Conservation (phyloP, 2,888 invertebrate genomes). For the Herminia tarsipennalis region DNA sequence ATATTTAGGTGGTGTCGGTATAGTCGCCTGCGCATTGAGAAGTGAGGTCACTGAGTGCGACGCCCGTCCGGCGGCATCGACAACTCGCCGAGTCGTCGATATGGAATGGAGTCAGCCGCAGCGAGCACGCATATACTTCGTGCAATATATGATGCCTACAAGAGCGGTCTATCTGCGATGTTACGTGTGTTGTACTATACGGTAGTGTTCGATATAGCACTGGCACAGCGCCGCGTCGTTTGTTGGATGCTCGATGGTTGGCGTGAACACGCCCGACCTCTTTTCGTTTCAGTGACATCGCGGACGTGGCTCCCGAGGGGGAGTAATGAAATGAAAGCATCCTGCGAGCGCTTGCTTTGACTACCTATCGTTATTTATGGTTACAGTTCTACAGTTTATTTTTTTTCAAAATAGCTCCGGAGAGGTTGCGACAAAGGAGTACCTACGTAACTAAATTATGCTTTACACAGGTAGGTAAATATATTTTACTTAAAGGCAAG, state of each 20-base stretch:
- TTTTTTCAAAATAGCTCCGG: no score
- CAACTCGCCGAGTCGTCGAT: slow-evolving; percentile 66
- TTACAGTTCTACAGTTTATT: no score
- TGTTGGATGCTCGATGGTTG: slow-evolving; percentile 66
- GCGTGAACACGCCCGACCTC: slow-evolving; percentile 76
- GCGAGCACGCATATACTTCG: slow-evolving; percentile 77
- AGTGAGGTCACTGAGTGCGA: slow-evolving; percentile 72
- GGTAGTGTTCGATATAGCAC: slow-evolving; percentile 71
- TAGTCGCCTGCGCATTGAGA: slow-evolving; percentile 65
- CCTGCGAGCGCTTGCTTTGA: slow-evolving; percentile 5
- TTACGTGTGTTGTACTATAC: slow-evolving; percentile 59
- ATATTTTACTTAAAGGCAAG: no score
- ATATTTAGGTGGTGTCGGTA: slow-evolving; percentile 69
- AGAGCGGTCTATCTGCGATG: slow-evolving; percentile 65
- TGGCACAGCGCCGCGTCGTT: slow-evolving; percentile 65
- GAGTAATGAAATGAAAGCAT: slow-evolving; percentile 39
- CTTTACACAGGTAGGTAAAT: no score
- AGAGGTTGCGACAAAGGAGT: not conserved
- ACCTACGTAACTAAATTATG: no score
- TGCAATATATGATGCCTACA: slow-evolving; percentile 52
- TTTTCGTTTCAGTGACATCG: slow-evolving; percentile 79
- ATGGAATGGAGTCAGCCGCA: slow-evolving; percentile 59
- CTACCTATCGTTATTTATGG: not conserved
- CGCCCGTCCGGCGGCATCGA: slow-evolving; percentile 55
- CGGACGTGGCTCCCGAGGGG: slow-evolving; percentile 56